These are phyloP conservation scores for Ceratothoa steindachneri DNA, from an alignment of 2,888 invertebrate genomes.

Conservation along the genomic window DNA sequence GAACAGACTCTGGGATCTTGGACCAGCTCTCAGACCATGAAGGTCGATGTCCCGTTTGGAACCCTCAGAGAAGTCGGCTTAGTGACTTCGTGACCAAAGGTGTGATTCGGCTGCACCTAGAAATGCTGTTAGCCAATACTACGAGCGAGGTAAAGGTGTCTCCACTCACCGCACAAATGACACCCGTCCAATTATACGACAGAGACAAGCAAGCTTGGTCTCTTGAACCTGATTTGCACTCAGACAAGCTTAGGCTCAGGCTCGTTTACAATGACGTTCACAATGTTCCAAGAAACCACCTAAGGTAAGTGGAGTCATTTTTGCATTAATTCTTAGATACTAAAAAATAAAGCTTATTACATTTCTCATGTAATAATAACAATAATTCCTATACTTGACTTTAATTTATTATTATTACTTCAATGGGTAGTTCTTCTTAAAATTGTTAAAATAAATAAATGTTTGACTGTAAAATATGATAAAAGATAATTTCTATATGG, in stretches of 20 bases:
- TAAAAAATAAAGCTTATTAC: no score
- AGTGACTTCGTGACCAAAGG: slow-evolving; percentile 60
- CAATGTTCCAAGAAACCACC: slow-evolving; percentile 72
- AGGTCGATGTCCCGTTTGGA: slow-evolving; percentile 68
- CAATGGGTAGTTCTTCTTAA: no score
- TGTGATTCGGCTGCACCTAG: slow-evolving; percentile 61
- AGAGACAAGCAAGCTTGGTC: slow-evolving; percentile 76
- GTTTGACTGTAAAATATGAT: no score
- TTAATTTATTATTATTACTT: no score
- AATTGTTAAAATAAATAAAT: no score
- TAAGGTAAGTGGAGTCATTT: slow-evolving; percentile 60
- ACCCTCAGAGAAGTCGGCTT: slow-evolving; percentile 61
- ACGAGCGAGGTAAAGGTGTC: slow-evolving; percentile 60
- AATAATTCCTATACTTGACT: no score
- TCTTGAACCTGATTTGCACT: slow-evolving; percentile 71
- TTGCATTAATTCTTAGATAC: no score
- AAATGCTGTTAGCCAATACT: slow-evolving; percentile 69
- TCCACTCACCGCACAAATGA: slow-evolving; percentile 47
- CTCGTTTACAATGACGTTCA: slow-evolving; percentile 71
- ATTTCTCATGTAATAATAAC: no score
- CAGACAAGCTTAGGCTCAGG: slow-evolving; percentile 68
- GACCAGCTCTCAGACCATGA: slow-evolving; percentile 69
- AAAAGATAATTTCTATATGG: no score
- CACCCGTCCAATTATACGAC: slow-evolving; percentile 65
- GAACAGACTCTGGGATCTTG: slow-evolving; percentile 65